Conservation (phyloP, 30 jellyfish, hydroid and myxozoan genomes). For the Aurelia aurita complex sp. Pacific region DNA sequence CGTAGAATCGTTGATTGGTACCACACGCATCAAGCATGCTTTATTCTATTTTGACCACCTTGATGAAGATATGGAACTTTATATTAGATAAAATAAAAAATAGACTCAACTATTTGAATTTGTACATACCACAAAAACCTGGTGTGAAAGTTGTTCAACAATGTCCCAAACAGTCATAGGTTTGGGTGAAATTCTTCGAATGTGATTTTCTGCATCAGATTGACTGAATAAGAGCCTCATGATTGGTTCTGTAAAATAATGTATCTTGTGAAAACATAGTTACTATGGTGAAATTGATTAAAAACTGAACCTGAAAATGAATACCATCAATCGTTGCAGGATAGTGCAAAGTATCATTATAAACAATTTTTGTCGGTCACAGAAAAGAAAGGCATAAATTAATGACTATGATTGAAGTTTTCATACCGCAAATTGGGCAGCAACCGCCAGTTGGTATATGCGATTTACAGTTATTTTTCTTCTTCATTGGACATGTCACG, state of each 20-base stretch:
- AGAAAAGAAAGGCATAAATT: neutral
- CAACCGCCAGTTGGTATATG: conserved; percentile 76
- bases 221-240: conserved; percentile 81
- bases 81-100: too few species aligned
- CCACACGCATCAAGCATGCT: too few species aligned
- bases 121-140: conserved; percentile 61
- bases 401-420: neutral
- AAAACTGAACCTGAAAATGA: neutral
- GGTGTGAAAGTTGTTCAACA: conserved; percentile 54
- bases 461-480: conserved; percentile 13
- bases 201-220: conserved; percentile 53
- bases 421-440: conserved; percentile 87
- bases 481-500: conserved; percentile 43
- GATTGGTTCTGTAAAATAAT: conserved; percentile 45
- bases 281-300: too few species aligned
- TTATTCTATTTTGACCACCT: too few species aligned
- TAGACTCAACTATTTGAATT: too few species aligned
- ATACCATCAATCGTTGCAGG: too few species aligned
- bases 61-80: too few species aligned
- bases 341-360: too few species aligned
- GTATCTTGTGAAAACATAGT: neutral
- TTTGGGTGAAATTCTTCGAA: conserved; percentile 51
- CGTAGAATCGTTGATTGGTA: too few species aligned
- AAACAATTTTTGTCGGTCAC: neutral
- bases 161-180: conserved; percentile 70